Conservation (phyloP, 2,888 invertebrate species). For the Nasonovia ribisnigri region DNA sequence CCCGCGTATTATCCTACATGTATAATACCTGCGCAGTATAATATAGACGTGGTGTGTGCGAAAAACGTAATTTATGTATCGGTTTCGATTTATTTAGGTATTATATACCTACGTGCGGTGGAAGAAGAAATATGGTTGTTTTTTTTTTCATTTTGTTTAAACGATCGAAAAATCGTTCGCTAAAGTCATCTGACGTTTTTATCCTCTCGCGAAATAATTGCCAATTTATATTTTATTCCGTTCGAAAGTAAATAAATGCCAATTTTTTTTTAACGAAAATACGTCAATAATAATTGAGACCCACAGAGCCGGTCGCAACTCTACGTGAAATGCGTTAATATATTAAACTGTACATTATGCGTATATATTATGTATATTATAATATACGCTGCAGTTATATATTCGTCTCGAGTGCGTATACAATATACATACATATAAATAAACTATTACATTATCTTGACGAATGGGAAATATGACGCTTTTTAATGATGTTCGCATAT, state of each 20-base stretch:
- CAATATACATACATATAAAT: background rate
- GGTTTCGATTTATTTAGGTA: background rate
- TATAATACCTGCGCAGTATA: background rate
- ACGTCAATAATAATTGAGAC: conserved; percentile 38
- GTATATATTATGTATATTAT: background rate
- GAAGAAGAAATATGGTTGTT: background rate
- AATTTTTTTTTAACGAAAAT: conserved; percentile 16
- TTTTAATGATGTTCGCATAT: background rate
- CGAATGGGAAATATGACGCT: conserved; percentile 11
- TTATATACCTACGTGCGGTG: background rate
- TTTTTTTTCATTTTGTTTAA: background rate
- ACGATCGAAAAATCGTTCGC: background rate
- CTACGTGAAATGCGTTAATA: conserved; percentile 1
- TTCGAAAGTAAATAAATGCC: conserved; percentile 38
- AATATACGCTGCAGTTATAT: background rate
- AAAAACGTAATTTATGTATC: conserved; percentile 10
- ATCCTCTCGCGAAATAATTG: conserved; percentile 41
- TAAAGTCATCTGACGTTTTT: conserved; percentile 32
- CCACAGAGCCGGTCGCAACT: background rate
- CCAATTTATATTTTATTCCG: conserved; percentile 52
- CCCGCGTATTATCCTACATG: background rate
- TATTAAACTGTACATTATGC: background rate
- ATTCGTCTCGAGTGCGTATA: background rate
- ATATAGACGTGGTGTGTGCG: background rate
- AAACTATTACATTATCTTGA: background rate